Conservation (phyloP, 2,113 vertebrate genomes). For the Ophthalmolycus amberensis region DNA sequence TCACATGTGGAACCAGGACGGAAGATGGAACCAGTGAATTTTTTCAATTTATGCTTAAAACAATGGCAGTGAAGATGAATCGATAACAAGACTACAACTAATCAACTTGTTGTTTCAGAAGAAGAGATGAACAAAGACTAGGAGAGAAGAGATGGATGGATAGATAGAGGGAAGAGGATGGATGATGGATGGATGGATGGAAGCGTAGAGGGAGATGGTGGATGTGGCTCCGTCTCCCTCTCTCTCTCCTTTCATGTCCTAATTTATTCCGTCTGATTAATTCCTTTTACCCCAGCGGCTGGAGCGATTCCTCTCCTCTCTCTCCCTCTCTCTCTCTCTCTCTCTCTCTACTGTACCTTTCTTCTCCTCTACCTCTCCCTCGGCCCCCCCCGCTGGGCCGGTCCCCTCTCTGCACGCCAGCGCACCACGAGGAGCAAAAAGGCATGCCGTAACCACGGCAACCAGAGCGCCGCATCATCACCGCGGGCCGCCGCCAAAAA, state of each 20-base stretch:
- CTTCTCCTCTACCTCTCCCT: conserved; percentile 48
- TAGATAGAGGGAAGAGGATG: conserved; percentile 7
- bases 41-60: neutral
- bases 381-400: conserved; percentile 77
- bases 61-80: neutral
- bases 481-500: conserved; percentile 17
- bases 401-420: conserved; percentile 40
- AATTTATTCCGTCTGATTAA: conserved; percentile 83
- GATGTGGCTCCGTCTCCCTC: conserved; percentile 28
- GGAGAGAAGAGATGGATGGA: neutral
- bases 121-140: neutral
- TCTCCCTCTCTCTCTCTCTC: conserved; percentile 8
- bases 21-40: neutral
- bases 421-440: conserved; percentile 22
- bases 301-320: conserved; percentile 58
- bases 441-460: conserved; percentile 69
- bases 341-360: conserved; percentile 15
- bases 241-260: conserved; percentile 77
- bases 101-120: neutral
- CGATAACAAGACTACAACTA: neutral
- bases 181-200: conserved; percentile 31
- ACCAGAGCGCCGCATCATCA: conserved; percentile 31
- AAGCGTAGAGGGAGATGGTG: conserved; percentile 19
- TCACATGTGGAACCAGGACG: neutral
- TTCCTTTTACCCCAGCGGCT: conserved; percentile 75